Evolutionary conservation across 64 coral and sea anemone genomes (phyloP), one percentile per base, ranked within the genome.

Genomic region (Pocillopora verrucosa): DNA sequence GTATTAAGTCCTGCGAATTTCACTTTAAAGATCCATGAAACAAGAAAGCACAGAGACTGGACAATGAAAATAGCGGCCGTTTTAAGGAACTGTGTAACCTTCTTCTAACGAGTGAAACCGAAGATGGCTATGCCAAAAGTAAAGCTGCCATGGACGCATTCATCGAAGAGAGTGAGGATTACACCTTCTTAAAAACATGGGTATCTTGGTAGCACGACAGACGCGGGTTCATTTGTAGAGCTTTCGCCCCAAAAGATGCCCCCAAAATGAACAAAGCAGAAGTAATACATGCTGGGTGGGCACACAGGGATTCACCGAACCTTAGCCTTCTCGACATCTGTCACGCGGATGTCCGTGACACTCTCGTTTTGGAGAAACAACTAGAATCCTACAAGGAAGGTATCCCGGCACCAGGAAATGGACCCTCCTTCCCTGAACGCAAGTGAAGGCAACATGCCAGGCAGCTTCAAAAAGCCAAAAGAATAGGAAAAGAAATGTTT

Each of bases 121-220:
- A 30, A 30, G 30, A 30, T 30, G 30, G 30, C 30, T 30, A 30
- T 0, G 30, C 30, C 30, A 30, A 30, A 30, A 30, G 30, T 30
- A 90, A 90, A 90, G 78, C 76, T 63, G 37, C 37, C 65, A 69
- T 90, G 36, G 88, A 90, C 69, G 64, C 30, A 75, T 57, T 90
- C 70, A 80, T 81, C 30, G 41, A 89, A 15, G 75, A 89, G 37
- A 15, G 60, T 38, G 60, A 78, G 15, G 17, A 72, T 16, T 26
- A 77, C 10, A 22, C 61, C 36, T 90, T 80, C 57, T 81, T 90
- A 80, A 90, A 90, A 59, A 65, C 88, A 72, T 90, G 76, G 88
- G 35, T 90, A 36, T 67, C 88, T 19, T 81, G 77, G 88, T 90
- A 76, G 88, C 76, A 80, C 77, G 88, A 90, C 64, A 79, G 88